Percentiles rank a stretch among this genome's conserved stretches.
phyloP scores from a whole-genome alignment of 2,113 vertebrate species.

The Mixornis gularis region DNA sequence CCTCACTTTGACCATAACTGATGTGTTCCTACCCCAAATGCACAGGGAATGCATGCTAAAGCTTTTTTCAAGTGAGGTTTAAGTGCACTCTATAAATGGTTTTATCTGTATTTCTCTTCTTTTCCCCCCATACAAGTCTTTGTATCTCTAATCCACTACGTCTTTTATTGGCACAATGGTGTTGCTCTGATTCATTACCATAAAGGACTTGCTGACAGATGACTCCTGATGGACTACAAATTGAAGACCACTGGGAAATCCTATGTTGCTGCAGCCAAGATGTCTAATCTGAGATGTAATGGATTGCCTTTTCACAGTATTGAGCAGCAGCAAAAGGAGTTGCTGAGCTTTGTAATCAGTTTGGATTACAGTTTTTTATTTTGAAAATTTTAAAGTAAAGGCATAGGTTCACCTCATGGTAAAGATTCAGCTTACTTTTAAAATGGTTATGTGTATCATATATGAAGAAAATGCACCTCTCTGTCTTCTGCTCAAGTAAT shows the following conservation, averaged over 20 bases:
- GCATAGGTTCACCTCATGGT: background rate
- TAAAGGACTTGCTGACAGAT: constrained; percentile 48
- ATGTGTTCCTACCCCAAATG: rapidly evolving
- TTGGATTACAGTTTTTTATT: background rate
- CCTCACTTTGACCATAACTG: background rate
- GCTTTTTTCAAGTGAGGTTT: background rate
- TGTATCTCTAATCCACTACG: background rate
- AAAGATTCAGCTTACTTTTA: background rate
- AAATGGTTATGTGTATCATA: background rate
- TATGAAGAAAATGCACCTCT: background rate
- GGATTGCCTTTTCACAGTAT: constrained; percentile 1
- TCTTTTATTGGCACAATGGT: background rate
- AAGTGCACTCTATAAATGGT: background rate
- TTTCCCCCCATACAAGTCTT: background rate
- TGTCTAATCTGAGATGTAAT: constrained; percentile 40
- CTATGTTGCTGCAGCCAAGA: background rate
- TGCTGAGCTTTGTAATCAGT: background rate
- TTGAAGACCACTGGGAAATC: constrained; percentile 49
- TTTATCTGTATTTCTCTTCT: background rate
- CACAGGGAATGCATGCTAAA: background rate
- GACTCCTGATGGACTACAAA: constrained; percentile 13
- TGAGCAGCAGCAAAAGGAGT: background rate
- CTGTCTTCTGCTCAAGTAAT: rapidly evolving
- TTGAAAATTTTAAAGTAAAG: background rate
- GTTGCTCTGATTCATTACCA: constrained; percentile 20